Percentiles rank a stretch among this genome's conserved stretches.
Evolutionary conservation across 2,888 invertebrate species (phyloP).

Genomic region (Dasysyrphus albostriatus): DNA sequence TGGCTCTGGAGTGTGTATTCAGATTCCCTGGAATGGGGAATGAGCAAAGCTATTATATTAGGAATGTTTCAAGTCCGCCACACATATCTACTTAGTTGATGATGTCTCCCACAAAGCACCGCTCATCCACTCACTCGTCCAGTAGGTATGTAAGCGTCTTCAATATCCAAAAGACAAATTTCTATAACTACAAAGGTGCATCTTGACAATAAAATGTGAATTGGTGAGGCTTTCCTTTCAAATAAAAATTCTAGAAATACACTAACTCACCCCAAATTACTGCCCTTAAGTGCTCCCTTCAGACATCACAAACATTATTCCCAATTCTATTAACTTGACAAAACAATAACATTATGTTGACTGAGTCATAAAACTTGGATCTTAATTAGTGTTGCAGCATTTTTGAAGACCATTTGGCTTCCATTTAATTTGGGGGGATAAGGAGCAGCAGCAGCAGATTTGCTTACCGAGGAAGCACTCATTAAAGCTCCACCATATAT

Average conservation of each 20-base stretch:
- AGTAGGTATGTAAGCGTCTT: not conserved
- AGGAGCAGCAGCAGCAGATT: not conserved
- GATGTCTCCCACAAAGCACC: conserved; percentile 29
- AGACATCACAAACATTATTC: conserved; percentile 23
- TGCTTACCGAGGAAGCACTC: conserved; percentile 24
- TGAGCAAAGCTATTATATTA: conserved; percentile 48
- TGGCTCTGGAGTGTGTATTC: conserved; percentile 11
- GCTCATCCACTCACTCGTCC: not conserved
- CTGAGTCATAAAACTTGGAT: conserved; percentile 68
- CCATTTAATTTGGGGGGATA: conserved; percentile 43
- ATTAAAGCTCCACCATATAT: conserved; percentile 34
- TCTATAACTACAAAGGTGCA: conserved; percentile 57
- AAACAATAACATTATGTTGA: conserved; percentile 73
- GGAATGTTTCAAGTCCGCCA: conserved; percentile 54
- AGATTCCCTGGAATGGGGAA: conserved; percentile 40
- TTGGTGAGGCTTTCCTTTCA: conserved; percentile 13
- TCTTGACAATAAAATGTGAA: conserved; percentile 20
- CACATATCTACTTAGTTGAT: not conserved
- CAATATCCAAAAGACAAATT: conserved; percentile 38
- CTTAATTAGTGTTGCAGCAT: conserved; percentile 68
- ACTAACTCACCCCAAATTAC: conserved; percentile 29
- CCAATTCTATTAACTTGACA: conserved; percentile 67
- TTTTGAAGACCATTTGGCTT: conserved; percentile 63
- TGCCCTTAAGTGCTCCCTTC: conserved; percentile 47
- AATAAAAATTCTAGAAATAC: conserved; percentile 30